Base-by-base conservation (phyloP, 2,113 vertebrate genomes). In the Tilapia sparmanii region DNA sequence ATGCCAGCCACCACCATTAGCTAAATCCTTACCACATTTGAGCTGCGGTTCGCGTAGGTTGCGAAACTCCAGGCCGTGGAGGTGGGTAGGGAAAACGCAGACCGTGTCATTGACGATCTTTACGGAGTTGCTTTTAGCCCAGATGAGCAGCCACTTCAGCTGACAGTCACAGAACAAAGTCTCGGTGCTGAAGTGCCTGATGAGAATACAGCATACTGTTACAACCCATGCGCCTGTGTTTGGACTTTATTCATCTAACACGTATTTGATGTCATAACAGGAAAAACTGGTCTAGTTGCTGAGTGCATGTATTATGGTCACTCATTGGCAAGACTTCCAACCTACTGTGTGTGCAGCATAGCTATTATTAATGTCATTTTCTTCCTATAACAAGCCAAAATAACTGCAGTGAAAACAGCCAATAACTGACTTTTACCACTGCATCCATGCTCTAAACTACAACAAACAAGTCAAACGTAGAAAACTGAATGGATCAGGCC, bases 91-190 rank as follows among this genome's bases (percentile, higher is more conserved):
- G 91, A 97, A 97, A 78, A 95, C 87, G 79, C 98, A 98, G 33
- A 95, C 90, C 0, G 97, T 98, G 85, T 97, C 97, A 63, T 98
- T 98, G 0, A 96, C 96, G 13, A 98, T 96, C 54, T 96, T 96
- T 84, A 98, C 96, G 0, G 96, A 96, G 81, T 95, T 93, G 16
- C 93, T 94, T 59, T 93, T 96, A 63, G 97, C 95, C 98, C 98
- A 98, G 8, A 95, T 90, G 86, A 97, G 93, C 82, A 98, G 88
- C 98, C 98, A 98, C 81, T 93, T 96, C 31, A 98, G 95, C 94
- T 98, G 98, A 88, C 98, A 98, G 95, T 98, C 98, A 93, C 98
- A 98, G 90, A 97, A 97, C 84, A 98, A 95, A 6, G 96, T 97
- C 87, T 98, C 98, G 0, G 97, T 97, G 89, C 94, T 95, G 91